phyloP scores from a whole-genome alignment of 2,797 vertebrate species.

The Macroramphosus scolopax region DNA sequence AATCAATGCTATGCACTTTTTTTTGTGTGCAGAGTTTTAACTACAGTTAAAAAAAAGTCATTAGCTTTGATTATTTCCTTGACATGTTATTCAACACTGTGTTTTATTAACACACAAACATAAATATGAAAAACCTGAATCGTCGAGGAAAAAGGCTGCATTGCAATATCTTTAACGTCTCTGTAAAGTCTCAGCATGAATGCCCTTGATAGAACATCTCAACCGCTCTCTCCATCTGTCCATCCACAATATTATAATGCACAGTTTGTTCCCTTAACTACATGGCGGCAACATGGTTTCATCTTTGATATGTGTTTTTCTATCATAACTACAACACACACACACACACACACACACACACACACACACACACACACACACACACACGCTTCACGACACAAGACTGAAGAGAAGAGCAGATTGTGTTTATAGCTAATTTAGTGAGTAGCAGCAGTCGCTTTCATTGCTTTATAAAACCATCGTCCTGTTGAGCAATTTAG shows the following conservation, averaged over 20 bases:
- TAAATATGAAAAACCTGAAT: conserved; percentile 21
- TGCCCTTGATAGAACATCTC: conserved; percentile 56
- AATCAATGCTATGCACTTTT: too few species aligned
- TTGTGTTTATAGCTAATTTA: conserved; percentile 65
- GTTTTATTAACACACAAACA: conserved; percentile 14
- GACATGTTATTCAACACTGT: conserved; percentile 15
- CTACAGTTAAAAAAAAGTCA: too few species aligned
- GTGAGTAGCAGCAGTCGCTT: conserved; percentile 45
- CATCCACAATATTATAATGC: conserved; percentile 38
- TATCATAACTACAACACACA: too few species aligned
- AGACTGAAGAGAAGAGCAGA: conserved; percentile 39
- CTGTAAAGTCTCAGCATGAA: conserved; percentile 45
- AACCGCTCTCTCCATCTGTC: conserved; percentile 71
- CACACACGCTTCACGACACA: conserved; percentile 5
- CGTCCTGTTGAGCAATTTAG: conserved; percentile 56
- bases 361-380: too few species aligned
- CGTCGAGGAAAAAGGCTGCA: conserved; percentile 21
- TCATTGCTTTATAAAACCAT: conserved; percentile 59
- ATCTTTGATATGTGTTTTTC: conserved; percentile 33
- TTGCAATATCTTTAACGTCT: conserved; percentile 24
- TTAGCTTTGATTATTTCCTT: too few species aligned
- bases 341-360: too few species aligned
- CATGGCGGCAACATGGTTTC: conserved; percentile 42
- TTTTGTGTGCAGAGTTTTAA: too few species aligned
- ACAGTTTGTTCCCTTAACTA: conserved; percentile 49